Percentiles rank a stretch among this genome's conserved stretches.
These are phyloP conservation scores for Rhea pennata DNA, from an alignment of 2,113 vertebrate species.

Conservation along the genomic window DNA sequence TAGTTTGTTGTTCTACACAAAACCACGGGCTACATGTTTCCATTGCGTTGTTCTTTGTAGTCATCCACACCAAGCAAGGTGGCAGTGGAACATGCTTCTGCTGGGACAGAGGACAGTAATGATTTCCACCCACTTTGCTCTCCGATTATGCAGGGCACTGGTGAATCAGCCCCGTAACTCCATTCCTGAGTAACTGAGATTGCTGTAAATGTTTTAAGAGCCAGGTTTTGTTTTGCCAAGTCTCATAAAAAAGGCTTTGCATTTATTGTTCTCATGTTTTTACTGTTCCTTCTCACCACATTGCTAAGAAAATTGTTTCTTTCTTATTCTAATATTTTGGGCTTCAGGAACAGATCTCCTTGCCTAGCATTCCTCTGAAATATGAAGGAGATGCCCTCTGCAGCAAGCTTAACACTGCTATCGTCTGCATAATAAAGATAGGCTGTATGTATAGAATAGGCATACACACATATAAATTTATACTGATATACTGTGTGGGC, in stretches of 20 bases:
- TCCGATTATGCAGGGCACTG: background rate
- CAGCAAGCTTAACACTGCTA: conserved; percentile 18
- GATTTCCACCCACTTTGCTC: background rate
- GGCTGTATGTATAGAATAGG: conserved; percentile 24
- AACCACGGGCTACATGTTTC: background rate
- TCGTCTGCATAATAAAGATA: conserved; percentile 71
- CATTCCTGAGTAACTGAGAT: background rate
- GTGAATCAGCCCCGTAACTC: conserved; percentile 2
- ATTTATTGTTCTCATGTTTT: background rate
- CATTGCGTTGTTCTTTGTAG: background rate
- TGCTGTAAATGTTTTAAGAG: background rate
- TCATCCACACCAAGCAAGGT: background rate
- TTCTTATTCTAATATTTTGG: conserved; percentile 40
- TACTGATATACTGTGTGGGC: background rate
- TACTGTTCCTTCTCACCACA: background rate
- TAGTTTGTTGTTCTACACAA: background rate
- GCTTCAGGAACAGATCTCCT: conserved; percentile 32
- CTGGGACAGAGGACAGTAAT: background rate
- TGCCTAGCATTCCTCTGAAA: conserved; percentile 20
- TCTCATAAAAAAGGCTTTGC: background rate
- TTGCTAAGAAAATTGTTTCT: conserved; percentile 6
- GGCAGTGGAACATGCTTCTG: background rate
- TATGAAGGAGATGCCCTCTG: conserved; percentile 31
- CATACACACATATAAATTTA: conserved; percentile 49
- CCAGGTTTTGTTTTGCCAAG: background rate